Evolutionary conservation across 2,113 vertebrate genomes (phyloP).

Genomic region (Tachycineta bicolor): DNA sequence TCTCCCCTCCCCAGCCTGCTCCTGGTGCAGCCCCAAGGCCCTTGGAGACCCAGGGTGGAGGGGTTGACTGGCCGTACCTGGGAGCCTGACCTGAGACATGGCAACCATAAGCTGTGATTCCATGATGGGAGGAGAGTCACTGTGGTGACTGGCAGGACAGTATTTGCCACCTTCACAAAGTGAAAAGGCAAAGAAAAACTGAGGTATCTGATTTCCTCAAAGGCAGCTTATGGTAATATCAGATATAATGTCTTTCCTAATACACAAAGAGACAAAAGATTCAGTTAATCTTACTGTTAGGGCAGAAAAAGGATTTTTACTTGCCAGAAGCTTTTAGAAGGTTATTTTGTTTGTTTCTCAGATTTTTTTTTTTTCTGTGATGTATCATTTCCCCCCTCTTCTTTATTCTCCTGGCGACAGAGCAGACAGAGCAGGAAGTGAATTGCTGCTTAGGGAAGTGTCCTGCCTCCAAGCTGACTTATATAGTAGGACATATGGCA

Average conservation of each 20-base stretch:
- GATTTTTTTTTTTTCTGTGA: not conserved
- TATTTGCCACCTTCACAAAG: not conserved
- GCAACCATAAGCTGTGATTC: not conserved
- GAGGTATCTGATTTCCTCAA: not conserved
- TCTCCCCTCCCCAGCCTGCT: not conserved
- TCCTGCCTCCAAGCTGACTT: slow-evolving; percentile 69
- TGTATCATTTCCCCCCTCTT: not conserved
- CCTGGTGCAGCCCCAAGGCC: not conserved
- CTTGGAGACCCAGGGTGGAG: not conserved
- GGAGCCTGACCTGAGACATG: not conserved
- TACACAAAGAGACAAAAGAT: not conserved
- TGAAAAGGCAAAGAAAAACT: not conserved
- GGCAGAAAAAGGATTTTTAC: not conserved
- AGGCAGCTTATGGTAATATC: not conserved
- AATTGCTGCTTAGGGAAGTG: slow-evolving; percentile 62
- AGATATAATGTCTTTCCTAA: not conserved
- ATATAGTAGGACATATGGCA: slow-evolving; percentile 66
- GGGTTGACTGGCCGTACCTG: fast-evolving
- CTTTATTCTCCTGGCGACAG: slow-evolving; percentile 36
- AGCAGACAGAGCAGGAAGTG: slow-evolving; percentile 54
- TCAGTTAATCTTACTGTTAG: not conserved
- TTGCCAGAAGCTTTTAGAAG: slow-evolving; percentile 8
- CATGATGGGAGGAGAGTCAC: not conserved
- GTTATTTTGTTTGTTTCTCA: slow-evolving; percentile 46
- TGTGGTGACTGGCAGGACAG: not conserved